Percentiles rank a stretch among this genome's conserved stretches.
Evolutionary conservation across 2,888 invertebrate species (phyloP).

Genomic region (Cephus rjabovi): DNA sequence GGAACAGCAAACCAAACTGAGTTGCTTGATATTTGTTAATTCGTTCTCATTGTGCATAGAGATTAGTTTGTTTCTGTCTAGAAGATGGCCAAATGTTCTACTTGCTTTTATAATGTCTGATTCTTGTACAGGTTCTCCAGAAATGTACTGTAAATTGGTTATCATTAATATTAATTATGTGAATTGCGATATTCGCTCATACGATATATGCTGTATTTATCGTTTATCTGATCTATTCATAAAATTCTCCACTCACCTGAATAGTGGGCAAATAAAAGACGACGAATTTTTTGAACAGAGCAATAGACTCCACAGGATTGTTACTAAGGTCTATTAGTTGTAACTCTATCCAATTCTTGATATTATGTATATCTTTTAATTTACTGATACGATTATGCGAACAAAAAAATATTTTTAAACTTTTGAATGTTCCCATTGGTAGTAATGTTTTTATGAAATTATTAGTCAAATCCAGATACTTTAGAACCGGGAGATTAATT

Average conservation of each 20-base stretch:
- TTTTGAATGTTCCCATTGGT: constrained; percentile 29
- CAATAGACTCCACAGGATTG: constrained; percentile 26
- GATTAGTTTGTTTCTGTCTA: constrained; percentile 31
- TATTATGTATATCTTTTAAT: constrained; percentile 31
- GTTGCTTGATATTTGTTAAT: constrained; percentile 33
- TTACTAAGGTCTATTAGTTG: constrained; percentile 31
- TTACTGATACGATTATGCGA: constrained; percentile 32
- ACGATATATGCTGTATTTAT: neutral
- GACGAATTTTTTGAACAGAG: constrained; percentile 30
- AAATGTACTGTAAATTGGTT: constrained; percentile 28
- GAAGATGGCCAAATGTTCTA: constrained; percentile 28
- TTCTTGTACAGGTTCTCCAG: constrained; percentile 25
- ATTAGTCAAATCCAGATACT: constrained; percentile 34
- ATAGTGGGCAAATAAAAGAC: constrained; percentile 26
- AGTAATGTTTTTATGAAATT: constrained; percentile 32
- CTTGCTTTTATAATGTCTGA: constrained; percentile 29
- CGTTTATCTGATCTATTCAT: neutral
- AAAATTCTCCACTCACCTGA: neutral
- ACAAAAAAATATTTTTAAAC: constrained; percentile 36
- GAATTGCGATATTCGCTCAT: neutral
- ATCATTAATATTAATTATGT: neutral
- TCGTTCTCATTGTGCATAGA: constrained; percentile 21
- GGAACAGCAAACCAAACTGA: constrained; percentile 35
- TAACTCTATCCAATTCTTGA: constrained; percentile 32
- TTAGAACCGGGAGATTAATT: constrained; percentile 30